Evolutionary conservation across 1,140 invertebrate genomes (phyloP).

Genomic region (Drosophila lini): DNA sequence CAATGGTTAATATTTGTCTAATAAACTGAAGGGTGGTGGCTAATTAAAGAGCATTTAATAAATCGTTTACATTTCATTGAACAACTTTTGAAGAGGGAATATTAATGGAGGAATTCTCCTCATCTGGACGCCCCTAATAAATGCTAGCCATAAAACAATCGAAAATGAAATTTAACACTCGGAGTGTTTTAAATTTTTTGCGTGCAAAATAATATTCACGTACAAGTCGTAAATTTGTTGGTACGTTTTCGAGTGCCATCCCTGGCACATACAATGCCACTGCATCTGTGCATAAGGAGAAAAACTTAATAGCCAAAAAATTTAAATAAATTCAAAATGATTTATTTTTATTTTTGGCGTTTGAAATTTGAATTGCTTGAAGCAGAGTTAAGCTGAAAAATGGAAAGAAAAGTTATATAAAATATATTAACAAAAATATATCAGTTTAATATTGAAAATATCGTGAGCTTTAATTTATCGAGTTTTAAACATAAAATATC

Average conservation of each 20-base stretch:
- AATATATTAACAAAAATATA: not conserved
- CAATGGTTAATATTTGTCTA: not conserved
- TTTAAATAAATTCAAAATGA: not conserved
- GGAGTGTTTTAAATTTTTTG: conserved; percentile 23
- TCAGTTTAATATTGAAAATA: too few species aligned
- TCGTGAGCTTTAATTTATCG: too few species aligned
- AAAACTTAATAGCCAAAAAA: conserved; percentile 3
- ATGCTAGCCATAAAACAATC: conserved; percentile 22
- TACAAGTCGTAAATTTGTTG: conserved; percentile 52
- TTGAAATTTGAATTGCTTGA: not conserved
- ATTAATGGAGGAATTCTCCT: not conserved
- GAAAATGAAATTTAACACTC: conserved; percentile 30
- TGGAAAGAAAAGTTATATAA: not conserved
- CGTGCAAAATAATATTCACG: conserved; percentile 44
- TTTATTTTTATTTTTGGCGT: conserved; percentile 2
- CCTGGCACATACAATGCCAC: conserved; percentile 18
- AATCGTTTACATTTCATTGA: conserved; percentile 7
- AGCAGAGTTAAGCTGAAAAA: not conserved
- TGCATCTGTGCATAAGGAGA: not conserved
- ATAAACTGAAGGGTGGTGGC: not conserved
- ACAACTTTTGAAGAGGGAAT: conserved; percentile 1
- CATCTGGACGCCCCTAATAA: not conserved
- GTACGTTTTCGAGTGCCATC: conserved; percentile 33
- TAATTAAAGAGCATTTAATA: conserved; percentile 7
- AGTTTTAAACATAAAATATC: too few species aligned